Evolutionary conservation across 2,113 vertebrate species (phyloP).

Genomic region (Zosterops borbonicus): DNA sequence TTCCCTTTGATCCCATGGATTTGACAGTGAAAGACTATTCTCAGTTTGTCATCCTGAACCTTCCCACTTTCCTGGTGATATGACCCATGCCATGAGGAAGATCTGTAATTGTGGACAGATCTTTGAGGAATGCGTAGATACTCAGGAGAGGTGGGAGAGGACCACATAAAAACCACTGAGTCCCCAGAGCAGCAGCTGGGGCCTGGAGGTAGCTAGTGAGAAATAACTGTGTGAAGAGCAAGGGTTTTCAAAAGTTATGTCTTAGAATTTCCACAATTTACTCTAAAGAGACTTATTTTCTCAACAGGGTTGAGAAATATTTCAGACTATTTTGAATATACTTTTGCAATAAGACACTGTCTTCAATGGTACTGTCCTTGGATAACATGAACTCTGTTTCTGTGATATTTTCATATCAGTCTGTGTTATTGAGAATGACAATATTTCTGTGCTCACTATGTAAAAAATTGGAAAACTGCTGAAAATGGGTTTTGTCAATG

Average conservation of each 20-base stretch:
- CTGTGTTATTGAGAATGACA: background rate
- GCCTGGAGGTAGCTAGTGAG: background rate
- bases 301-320: background rate
- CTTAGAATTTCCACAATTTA: background rate
- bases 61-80: constrained; percentile 21
- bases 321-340: background rate
- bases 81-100: constrained; percentile 32
- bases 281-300: background rate
- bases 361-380: background rate
- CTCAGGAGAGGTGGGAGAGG: background rate
- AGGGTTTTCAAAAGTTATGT: background rate
- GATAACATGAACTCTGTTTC: background rate
- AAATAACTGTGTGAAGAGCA: background rate
- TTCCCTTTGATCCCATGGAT: constrained; percentile 20
- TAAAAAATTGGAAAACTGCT: background rate
- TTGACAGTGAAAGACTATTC: constrained; percentile 32
- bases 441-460: background rate
- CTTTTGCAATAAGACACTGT: background rate
- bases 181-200: background rate
- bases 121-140: constrained; percentile 30
- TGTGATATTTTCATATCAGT: background rate
- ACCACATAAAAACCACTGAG: constrained; percentile 38
- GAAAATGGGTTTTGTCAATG: background rate
- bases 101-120: constrained; percentile 13
- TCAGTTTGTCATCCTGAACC: constrained; percentile 36